Evolutionary conservation across 1,140 invertebrate genomes (phyloP), one percentile per base, ranked within the genome.

Genomic region (Harpegnathos saltator): DNA sequence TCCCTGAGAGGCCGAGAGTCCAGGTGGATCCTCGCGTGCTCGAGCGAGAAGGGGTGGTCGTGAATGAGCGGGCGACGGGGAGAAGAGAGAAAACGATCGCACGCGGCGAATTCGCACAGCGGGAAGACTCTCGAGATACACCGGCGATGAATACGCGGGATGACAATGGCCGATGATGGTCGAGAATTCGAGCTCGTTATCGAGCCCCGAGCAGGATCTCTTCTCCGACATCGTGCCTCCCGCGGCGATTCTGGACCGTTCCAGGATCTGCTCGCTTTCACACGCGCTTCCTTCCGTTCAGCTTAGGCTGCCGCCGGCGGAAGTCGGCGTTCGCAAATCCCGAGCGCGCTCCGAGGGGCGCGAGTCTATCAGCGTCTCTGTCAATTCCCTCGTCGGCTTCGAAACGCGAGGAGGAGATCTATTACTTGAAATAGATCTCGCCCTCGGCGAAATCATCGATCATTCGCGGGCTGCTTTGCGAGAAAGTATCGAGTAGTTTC

Each of bases 161-260:
- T 88, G 89, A 93, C 91, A 92, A 92, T 93, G 89, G 91, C 81
- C 73, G 85, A 90, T 89, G 11, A 3, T 91, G 91, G 92, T 92
- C 89, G 62, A 91, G 90, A 92, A 93, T 86, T 84, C 87, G 83
- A 89, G 90, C 89, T 93, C 90, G 92, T 93, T 93, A 93, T 90
- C 88, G 89, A 75, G 68, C 54, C 69, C 82, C 77, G 68, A n/a
- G 33, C 82, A 73, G 1, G 5, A 33, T 33, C 29, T 1, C 5
- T 5, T 33, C 29, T 1, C 5, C 29, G 29, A 33, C 48, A 44
- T 56, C 29, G 63, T 85, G 86, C 83, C 85, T 80, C 91, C 91
- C 59, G 85, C 78, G 72, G 91, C 54, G 89, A 84, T 61, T 63
- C 71, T 65, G 68, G 81, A 83, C 85, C 80, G 85, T 80, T 89